Conservation (phyloP, 2,113 vertebrate species). For the Butorides virescens region DNA sequence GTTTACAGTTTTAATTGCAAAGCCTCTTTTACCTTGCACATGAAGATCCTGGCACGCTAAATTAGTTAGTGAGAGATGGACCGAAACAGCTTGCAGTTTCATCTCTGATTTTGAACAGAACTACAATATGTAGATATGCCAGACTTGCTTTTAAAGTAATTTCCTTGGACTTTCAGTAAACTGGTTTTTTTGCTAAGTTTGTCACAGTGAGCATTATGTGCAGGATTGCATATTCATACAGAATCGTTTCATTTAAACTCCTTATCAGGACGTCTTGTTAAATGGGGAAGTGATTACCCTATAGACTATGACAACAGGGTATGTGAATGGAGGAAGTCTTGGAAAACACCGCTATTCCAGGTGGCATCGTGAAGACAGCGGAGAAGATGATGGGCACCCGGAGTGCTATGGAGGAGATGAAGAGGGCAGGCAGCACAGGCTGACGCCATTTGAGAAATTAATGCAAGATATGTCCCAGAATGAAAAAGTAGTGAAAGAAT, state of each 20-base stretch:
- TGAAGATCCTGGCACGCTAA: background rate
- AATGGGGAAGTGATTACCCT: constrained; percentile 67
- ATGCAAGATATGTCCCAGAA: constrained; percentile 93
- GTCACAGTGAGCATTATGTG: background rate
- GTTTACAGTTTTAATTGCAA: background rate
- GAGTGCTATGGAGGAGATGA: constrained; percentile 77
- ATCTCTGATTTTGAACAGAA: background rate
- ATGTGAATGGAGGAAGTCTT: constrained; percentile 68
- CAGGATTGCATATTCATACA: background rate
- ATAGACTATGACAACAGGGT: constrained; percentile 89
- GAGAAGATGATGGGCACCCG: constrained; percentile 63
- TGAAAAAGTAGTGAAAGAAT: constrained; percentile 91
- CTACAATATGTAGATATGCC: background rate
- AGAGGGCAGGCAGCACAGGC: constrained; percentile 72
- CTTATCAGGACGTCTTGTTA: background rate
- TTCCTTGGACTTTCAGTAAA: background rate
- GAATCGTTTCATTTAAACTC: background rate
- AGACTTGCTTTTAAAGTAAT: background rate
- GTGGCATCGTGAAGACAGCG: constrained; percentile 84
- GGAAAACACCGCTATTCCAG: constrained; percentile 65
- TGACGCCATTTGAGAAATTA: constrained; percentile 90
- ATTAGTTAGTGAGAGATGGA: background rate
- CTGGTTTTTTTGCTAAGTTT: background rate
- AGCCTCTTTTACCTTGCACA: background rate
- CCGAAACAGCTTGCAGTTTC: background rate